phyloP scores from a whole-genome alignment of 2,113 vertebrate species.

The Oryzias woworae region DNA sequence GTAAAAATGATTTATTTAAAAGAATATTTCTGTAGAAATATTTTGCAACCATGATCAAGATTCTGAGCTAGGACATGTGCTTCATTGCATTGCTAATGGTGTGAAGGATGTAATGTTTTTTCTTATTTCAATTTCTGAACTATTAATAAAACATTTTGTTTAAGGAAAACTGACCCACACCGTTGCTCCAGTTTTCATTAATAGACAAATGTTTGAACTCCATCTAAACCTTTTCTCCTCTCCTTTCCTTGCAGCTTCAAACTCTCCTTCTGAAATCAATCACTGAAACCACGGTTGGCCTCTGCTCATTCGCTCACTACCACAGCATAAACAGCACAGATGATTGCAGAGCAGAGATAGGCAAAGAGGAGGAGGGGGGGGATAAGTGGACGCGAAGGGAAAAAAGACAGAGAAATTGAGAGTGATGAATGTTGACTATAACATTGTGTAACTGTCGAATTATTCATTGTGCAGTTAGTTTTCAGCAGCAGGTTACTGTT shows the following conservation, averaged over 20 bases:
- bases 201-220: conserved; percentile 22
- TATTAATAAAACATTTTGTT: too few species aligned
- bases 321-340: conserved; percentile 47
- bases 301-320: conserved; percentile 35
- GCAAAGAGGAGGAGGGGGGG: conserved; percentile 13
- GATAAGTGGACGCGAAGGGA: conserved; percentile 22
- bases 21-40: too few species aligned
- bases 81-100: too few species aligned
- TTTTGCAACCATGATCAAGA: too few species aligned
- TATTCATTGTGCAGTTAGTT: conserved; percentile 68
- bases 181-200: not conserved
- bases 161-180: too few species aligned
- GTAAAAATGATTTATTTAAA: too few species aligned
- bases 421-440: conserved; percentile 65
- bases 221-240: conserved; percentile 15
- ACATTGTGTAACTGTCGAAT: conserved; percentile 71
- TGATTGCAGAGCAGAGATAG: conserved; percentile 40
- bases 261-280: conserved; percentile 39
- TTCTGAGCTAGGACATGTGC: too few species aligned
- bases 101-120: too few species aligned
- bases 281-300: conserved; percentile 44
- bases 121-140: too few species aligned
- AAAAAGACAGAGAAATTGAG: conserved; percentile 34
- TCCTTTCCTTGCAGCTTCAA: conserved; percentile 11
- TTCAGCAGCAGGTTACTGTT: conserved; percentile 60